These are phyloP conservation scores for Varanus salvator DNA, from an alignment of 2,113 vertebrate genomes.

Conservation along the genomic window DNA sequence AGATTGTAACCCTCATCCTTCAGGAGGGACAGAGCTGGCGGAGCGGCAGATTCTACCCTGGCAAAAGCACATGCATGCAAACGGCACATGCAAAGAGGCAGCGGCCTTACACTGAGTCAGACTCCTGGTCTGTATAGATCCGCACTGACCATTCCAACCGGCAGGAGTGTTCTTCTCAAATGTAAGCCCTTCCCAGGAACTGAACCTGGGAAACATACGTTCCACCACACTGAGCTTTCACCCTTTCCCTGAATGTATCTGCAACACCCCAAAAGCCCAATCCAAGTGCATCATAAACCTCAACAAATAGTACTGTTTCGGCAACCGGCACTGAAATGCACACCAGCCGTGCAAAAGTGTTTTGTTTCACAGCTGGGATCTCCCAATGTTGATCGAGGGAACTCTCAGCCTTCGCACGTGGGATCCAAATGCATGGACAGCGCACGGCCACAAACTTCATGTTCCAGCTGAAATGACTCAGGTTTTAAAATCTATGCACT, in stretches of 20 bases:
- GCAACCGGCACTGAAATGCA: not conserved
- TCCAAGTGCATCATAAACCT: not conserved
- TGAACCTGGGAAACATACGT: too few species aligned
- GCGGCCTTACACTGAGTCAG: too few species aligned
- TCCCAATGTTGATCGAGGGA: not conserved
- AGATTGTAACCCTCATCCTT: too few species aligned
- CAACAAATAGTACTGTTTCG: not conserved
- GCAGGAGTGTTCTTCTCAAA: not conserved
- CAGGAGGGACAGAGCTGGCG: too few species aligned
- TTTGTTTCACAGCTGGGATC: not conserved
- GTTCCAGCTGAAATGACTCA: conserved; percentile 13
- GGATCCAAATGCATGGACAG: not conserved
- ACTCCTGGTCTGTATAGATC: too few species aligned
- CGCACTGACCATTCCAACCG: not conserved
- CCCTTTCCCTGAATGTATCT: too few species aligned
- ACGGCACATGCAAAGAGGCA: too few species aligned
- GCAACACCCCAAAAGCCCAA: not conserved
- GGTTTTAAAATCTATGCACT: accelerated
- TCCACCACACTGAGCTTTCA: too few species aligned
- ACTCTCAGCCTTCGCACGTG: not conserved
- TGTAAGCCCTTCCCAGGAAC: not conserved
- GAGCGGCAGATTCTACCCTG: too few species aligned
- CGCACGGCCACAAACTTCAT: not conserved
- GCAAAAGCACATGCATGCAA: too few species aligned
- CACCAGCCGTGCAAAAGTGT: not conserved